Base-by-base conservation (phyloP, 1,140 invertebrate species). In the Zaprionus kolodkinae region DNA sequence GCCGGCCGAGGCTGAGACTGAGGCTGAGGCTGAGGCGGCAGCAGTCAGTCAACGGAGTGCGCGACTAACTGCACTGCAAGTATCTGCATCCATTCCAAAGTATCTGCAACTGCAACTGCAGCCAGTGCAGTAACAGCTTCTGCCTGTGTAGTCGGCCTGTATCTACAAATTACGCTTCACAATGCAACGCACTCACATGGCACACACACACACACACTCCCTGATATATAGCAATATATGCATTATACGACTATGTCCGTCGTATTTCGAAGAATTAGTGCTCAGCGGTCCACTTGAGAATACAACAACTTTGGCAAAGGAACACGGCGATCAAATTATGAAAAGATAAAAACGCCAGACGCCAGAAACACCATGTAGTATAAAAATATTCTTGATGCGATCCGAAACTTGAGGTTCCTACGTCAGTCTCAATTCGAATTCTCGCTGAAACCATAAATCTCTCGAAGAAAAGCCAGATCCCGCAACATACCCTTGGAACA, bases 41-140 rank as follows among this genome's bases (percentile, higher is more conserved):
- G 80, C 83, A 84, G 78, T 87, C 83, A 75, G 55, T 85, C 67
- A 72, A 65, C 76, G 63, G 62, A 81, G 70, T 72, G 59, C 35
- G 40, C 70, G 62, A 70, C 75, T 69, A 81, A 81, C 66, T 85
- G 62, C 54, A 81, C 63, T 67, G 73, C 81, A 85, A 84, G 78
- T 81, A 80, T 70, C 81, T 81, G 78, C 73, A 80, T 74, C 81
- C 78, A 79, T 86, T 64, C 78, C 69, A 67, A 76, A 78, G 63
- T 72, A 77, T 76, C 61, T 81, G 71, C 33, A 35, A 35, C 33
- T 35, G 33, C 33, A 35, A 2, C 33, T 0, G 33, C 67, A 77
- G 59, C 27, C 27, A 4, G 27, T 30, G 27, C 27, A 30, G 27
- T 6, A 30, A 30, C 27, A 30, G 27, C 27, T 3, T 38, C 38